phyloP scores from a whole-genome alignment of 1,140 invertebrate genomes.

The Cydia fagiglandana region DNA sequence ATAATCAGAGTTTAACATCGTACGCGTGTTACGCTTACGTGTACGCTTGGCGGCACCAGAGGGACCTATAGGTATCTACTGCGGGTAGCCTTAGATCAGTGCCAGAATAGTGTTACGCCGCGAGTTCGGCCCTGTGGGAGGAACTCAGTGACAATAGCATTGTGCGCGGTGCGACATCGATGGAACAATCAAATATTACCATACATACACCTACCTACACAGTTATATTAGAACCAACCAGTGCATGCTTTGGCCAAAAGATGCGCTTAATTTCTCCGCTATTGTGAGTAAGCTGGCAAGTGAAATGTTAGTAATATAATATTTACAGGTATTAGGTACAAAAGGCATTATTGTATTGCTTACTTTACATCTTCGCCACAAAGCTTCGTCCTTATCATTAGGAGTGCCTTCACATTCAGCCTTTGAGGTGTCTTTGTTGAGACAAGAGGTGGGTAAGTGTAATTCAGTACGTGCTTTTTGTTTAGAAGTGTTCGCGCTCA shows the following conservation, averaged over 20 bases:
- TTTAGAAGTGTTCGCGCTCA: neutral
- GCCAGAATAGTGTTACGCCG: conserved; percentile 7
- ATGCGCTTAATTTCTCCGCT: conserved; percentile 47
- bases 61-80: neutral
- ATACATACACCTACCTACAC: conserved; percentile 47
- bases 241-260: conserved; percentile 60
- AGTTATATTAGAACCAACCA: conserved; percentile 42
- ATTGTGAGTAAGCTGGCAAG: conserved; percentile 70
- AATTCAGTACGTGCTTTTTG: conserved; percentile 23
- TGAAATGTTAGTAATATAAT: conserved; percentile 54
- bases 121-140: conserved; percentile 50
- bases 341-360: conserved; percentile 48
- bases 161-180: conserved; percentile 35
- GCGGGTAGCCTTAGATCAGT: neutral
- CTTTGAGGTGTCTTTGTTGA: conserved; percentile 19
- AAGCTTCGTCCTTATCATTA: conserved; percentile 33
- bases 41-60: conserved; percentile 2
- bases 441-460: conserved; percentile 24
- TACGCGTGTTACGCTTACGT: conserved; percentile 7
- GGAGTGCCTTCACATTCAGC: conserved; percentile 24
- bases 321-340: conserved; percentile 52
- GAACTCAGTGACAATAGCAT: conserved; percentile 55
- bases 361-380: conserved; percentile 53
- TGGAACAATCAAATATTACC: conserved; percentile 32
- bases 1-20: neutral